A percentile compares a stretch with the other conserved stretches of the same genome.
Conservation (phyloP, 2,113 vertebrate species). For the Smithornis capensis region DNA sequence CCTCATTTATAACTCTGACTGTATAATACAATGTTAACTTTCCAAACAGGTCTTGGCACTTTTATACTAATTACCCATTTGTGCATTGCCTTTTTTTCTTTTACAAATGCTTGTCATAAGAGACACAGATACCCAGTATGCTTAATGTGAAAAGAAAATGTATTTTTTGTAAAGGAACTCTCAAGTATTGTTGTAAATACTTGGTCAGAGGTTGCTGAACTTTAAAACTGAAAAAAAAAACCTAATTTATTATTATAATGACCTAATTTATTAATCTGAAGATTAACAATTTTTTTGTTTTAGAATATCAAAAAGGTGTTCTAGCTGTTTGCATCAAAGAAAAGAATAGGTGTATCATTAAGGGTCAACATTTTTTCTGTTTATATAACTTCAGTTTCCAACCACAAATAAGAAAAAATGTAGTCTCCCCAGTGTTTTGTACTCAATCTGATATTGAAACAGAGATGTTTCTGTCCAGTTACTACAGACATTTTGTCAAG, state of each 20-base stretch:
- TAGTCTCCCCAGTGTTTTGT: slow-evolving; percentile 66
- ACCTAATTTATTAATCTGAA: slow-evolving; percentile 93
- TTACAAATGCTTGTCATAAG: slow-evolving; percentile 82
- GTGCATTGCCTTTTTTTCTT: slow-evolving; percentile 80
- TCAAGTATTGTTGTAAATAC: slow-evolving; percentile 97
- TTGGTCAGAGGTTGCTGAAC: slow-evolving; percentile 88
- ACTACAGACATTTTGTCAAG: slow-evolving; percentile 76
- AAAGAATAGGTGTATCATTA: slow-evolving; percentile 78
- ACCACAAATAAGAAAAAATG: slow-evolving; percentile 67
- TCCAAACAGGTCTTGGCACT: slow-evolving; percentile 87
- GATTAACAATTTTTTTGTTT: slow-evolving; percentile 84
- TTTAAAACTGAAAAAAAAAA: slow-evolving; percentile 81
- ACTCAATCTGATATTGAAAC: slow-evolving; percentile 70
- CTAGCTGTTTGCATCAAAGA: slow-evolving; percentile 82
- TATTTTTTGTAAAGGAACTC: slow-evolving; percentile 86
- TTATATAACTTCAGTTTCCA: slow-evolving; percentile 72
- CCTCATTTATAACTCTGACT: slow-evolving; percentile 81
- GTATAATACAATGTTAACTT: slow-evolving; percentile 82
- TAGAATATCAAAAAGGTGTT: slow-evolving; percentile 84
- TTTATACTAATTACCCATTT: slow-evolving; percentile 86
- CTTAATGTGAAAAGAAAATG: slow-evolving; percentile 85
- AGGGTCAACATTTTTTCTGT: slow-evolving; percentile 81
- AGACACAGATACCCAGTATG: slow-evolving; percentile 83
- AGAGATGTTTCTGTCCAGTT: slow-evolving; percentile 76
- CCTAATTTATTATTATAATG: slow-evolving; percentile 93